Conservation (phyloP, 2,113 vertebrate species). For the Crotalus viridis region DNA sequence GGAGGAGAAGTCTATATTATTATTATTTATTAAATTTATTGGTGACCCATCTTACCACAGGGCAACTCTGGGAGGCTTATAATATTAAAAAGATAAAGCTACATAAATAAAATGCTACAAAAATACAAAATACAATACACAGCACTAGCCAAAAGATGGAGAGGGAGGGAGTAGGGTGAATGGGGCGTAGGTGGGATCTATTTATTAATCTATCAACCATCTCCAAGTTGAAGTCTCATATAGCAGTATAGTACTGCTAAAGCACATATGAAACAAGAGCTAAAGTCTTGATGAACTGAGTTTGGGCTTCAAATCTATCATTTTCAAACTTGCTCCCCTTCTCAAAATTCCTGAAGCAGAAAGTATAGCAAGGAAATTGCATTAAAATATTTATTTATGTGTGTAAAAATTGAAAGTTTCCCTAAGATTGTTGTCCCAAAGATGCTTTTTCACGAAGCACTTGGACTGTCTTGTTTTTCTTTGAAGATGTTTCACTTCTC, state of each 20-base stretch:
- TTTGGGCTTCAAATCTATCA: background rate
- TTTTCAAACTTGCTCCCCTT: background rate
- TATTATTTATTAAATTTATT: background rate
- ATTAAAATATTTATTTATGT: background rate
- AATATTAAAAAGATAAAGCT: too few relatives aligned
- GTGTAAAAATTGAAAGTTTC: background rate
- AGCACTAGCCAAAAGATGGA: background rate
- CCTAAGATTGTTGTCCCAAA: background rate
- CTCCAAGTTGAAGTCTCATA: background rate
- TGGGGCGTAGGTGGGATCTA: background rate
- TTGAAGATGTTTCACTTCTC: too few relatives aligned
- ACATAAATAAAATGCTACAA: too few relatives aligned
- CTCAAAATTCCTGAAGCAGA: background rate
- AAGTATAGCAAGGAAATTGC: background rate
- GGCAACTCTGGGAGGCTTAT: too few relatives aligned
- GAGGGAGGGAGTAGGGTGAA: background rate
- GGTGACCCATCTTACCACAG: background rate
- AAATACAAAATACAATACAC: background rate
- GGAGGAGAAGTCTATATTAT: background rate
- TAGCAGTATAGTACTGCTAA: background rate
- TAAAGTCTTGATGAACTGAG: background rate
- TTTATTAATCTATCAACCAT: background rate
- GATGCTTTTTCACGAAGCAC: too few relatives aligned
- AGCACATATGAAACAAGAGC: background rate
- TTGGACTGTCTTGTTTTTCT: too few relatives aligned